Base-by-base conservation (phyloP, 1,140 invertebrate species). In the Drosophila nannoptera region DNA sequence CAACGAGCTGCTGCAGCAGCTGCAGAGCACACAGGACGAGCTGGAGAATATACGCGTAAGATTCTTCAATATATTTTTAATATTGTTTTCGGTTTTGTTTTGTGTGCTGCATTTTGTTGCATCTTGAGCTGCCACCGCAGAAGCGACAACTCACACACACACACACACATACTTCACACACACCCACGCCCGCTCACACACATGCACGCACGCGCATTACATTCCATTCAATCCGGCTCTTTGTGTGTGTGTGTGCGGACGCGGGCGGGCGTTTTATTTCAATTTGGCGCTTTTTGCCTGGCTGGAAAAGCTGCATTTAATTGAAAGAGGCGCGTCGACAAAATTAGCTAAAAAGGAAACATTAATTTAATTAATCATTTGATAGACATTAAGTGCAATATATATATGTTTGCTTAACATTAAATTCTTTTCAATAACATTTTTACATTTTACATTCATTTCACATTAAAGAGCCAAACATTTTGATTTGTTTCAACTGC, bases 31-130 rank as follows among this genome's bases (percentile, higher is more conserved):
- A 9, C 94, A 95, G 90, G 93, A 92, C 40, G 95, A 96, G 91
- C 91, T 96, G 81, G 95, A 96, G 88, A 95, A 95, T 89, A 92
- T 96, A 77, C 94, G 94, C 93, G 95, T 96, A 92, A 92, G 91
- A 88, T 88, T 87, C 86, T 89, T 89, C 73, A 88, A 89, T 84
- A 88, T 89, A 75, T 89, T 89, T 74, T 62, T 89, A 58, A 88
- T 89, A 70, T 49, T 87, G 56, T 89, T 89, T 84, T 88, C 87
- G 56, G 72, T 88, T 75, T 86, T 88, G 75, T 88, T 88, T 88
- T 88, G 87, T 86, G 75, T 88, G 69, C 73, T 88, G 77, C 87
- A 88, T 88, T 88, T 88, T 88, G 80, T 88, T 88, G 87, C 87
- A 87, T 87, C 87, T 70, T 88, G 82, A 75, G 50, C 43, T 38